Conservation (phyloP, 2,797 vertebrate genomes). For the Peromyscus eremicus region DNA sequence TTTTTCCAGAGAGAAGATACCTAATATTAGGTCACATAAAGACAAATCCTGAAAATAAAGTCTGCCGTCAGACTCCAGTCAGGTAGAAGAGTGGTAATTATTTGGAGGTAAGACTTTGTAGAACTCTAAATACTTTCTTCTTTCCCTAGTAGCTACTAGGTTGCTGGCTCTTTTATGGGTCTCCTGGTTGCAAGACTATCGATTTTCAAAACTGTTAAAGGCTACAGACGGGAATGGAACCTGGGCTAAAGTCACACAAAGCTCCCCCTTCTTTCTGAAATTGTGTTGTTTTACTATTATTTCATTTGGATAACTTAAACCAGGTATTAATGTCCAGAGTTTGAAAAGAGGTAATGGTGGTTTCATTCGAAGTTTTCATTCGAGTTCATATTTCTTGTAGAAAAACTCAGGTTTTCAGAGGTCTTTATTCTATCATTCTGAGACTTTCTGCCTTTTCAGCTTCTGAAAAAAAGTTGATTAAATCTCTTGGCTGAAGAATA, state of each 20-base stretch:
- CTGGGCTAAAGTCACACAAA: neutral
- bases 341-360: neutral
- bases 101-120: neutral
- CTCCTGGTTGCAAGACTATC: neutral
- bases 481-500: slow-evolving; percentile 3
- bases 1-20: neutral
- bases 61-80: neutral
- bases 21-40: neutral
- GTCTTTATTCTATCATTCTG: neutral
- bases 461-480: neutral
- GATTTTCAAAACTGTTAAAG: neutral
- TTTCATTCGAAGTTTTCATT: neutral
- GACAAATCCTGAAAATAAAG: neutral
- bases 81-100: neutral
- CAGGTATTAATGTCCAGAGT: neutral
- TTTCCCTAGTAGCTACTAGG: neutral
- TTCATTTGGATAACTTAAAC: neutral
- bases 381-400: neutral
- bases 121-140: neutral
- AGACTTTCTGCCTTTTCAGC: neutral
- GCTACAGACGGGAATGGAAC: neutral
- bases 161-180: neutral
- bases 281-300: neutral
- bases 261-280: neutral
- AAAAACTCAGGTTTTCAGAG: neutral